Evolutionary conservation across 2,888 invertebrate species (phyloP), one percentile per base, ranked within the genome.

Genomic region (Conus canariensis): DNA sequence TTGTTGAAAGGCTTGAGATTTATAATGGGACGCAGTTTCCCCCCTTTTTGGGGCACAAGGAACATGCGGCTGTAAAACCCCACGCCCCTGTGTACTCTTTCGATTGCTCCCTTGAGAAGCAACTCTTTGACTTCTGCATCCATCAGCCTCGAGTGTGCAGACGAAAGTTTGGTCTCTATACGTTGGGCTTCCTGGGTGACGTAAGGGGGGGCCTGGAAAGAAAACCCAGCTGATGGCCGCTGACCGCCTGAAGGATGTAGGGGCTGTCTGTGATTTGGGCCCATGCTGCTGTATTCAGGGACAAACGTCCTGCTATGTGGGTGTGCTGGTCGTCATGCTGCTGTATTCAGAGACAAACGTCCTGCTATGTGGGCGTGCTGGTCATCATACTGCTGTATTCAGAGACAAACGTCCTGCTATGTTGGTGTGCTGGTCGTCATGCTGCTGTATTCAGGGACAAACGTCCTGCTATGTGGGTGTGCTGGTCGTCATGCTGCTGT

Each of bases 1-100:
- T 25, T 19, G 25, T 59, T 85, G 22, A 85, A 19, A 22, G 59
- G 85, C 59, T 85, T 85, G 58, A 85, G n/a, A 19, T 85, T 85
- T 19, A 59, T 59, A 9, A 85, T 59, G 8, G 85, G 85, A 4
- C 25, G 58, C 16, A 59, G 16, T n/a, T 85, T 59, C 12, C 59
- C 85, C 5, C n/a, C n/a, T n/a, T 85, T 85, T n/a, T 85, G 58
- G 4, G 58, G 85, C 8, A 85, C 85, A 59, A 85, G 85, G 85
- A 85, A 85, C 59, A 85, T 16, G 6, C 59, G 9, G 25, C 85
- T 85, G 85, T 59, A 85, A n/a, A 85, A 85, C 5, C 85, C 85
- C 9, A 22, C 56, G 9, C 82, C 82, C 19, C 58, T 16, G 56
- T 19, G 16, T 5, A 45, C 45, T 19, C 30, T 56, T 22, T 83